phyloP scores from a whole-genome alignment of 2,113 vertebrate genomes.

The Corydoras sp. region DNA sequence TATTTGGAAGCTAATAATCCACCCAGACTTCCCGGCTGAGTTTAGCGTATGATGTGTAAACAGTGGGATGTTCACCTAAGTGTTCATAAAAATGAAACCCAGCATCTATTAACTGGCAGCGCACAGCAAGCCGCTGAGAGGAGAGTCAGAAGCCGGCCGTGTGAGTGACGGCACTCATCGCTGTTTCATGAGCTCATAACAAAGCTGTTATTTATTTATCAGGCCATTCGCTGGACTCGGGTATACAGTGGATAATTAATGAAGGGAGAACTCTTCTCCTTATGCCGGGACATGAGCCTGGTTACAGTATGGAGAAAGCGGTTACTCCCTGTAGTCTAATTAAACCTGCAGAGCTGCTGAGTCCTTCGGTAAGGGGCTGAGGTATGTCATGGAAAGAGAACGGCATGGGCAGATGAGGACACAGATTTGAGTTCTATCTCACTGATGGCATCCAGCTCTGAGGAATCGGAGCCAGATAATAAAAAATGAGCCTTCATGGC shows the following conservation, averaged over 20 bases:
- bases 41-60: background rate
- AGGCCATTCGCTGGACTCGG: conserved; percentile 16
- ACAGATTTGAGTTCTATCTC: background rate
- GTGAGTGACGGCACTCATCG: background rate
- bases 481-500: no score
- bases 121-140: conserved; percentile 14
- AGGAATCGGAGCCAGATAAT: background rate
- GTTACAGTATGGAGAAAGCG: conserved; percentile 19
- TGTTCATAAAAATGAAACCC: conserved; percentile 11
- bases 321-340: conserved; percentile 36
- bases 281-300: conserved; percentile 36
- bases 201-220: conserved; percentile 43
- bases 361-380: background rate
- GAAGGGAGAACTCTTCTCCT: conserved; percentile 37
- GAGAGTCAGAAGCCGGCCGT: conserved; percentile 14
- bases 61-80: conserved; percentile 1
- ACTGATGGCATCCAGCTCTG: background rate
- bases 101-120: conserved; percentile 13
- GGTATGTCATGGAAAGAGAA: background rate
- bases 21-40: background rate
- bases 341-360: conserved; percentile 20
- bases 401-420: background rate
- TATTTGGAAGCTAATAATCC: conserved; percentile 9
- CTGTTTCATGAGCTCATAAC: conserved; percentile 40
- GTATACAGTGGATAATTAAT: conserved; percentile 45